A percentile compares a stretch with the other conserved stretches of the same genome.
Conservation (phyloP, 2,113 vertebrate genomes). For the Psammodynastes pulverulentus region DNA sequence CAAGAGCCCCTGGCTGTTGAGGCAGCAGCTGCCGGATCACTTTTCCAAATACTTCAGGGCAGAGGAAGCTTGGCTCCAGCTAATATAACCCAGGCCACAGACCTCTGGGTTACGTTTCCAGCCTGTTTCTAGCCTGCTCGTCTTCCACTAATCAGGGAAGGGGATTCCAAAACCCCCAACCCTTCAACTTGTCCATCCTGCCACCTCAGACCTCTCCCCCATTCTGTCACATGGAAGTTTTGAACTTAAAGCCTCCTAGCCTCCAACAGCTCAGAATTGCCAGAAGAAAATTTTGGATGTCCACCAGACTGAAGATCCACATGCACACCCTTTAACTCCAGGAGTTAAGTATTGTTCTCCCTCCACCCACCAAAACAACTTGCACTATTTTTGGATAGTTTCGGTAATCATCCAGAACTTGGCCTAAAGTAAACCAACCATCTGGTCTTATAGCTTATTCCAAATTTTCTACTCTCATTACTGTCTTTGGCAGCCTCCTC, state of each 20-base stretch:
- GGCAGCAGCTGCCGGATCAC: background rate
- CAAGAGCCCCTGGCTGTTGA: background rate
- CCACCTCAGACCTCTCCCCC: background rate
- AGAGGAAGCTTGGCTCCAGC: background rate
- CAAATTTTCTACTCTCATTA: background rate
- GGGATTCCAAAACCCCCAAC: background rate
- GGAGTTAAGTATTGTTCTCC: background rate
- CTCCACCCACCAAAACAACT: background rate
- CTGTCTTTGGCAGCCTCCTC: background rate
- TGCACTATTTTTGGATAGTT: background rate
- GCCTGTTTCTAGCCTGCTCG: background rate
- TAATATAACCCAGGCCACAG: background rate
- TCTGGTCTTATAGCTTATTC: background rate
- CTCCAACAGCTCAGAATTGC: background rate
- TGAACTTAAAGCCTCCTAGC: background rate
- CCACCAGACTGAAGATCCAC: background rate
- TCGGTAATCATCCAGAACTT: background rate
- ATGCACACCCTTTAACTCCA: background rate
- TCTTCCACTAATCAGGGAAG: background rate
- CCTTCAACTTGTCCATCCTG: background rate
- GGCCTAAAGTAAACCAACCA: background rate
- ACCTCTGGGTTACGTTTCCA: background rate
- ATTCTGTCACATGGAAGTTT: background rate
- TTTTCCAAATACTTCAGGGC: background rate
- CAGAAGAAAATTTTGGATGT: background rate